A percentile compares a stretch with the other conserved stretches of the same genome.
Conservation (phyloP, 2,888 invertebrate species). For the Macrosoma leucophasiata region DNA sequence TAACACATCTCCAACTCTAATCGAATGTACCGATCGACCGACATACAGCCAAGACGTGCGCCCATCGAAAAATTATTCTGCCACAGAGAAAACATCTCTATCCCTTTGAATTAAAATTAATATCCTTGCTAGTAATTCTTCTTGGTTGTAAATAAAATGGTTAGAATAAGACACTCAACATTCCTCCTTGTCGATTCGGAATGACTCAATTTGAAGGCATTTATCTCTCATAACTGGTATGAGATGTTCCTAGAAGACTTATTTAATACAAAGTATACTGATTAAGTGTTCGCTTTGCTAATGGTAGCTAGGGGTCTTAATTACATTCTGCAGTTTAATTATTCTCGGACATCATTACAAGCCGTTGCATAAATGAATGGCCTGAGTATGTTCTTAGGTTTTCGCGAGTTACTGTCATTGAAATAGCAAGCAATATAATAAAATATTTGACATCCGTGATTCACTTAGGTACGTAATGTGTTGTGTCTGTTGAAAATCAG, state of each 20-base stretch:
- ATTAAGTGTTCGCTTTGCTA: background rate
- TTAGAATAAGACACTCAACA: constrained; percentile 36
- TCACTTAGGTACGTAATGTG: no score
- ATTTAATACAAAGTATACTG: constrained; percentile 6
- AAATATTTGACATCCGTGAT: no score
- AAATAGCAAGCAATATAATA: no score
- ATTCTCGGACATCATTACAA: no score
- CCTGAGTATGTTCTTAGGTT: no score
- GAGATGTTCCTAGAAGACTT: constrained; percentile 25
- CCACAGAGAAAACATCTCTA: constrained; percentile 27
- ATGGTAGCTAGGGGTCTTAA: no score
- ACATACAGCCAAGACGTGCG: constrained; percentile 20
- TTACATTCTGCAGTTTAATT: no score
- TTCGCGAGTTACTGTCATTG: no score
- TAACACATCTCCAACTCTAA: constrained; percentile 57
- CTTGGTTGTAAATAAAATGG: constrained; percentile 7
- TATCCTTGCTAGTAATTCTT: background rate
- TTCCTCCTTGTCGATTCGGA: constrained; percentile 49
- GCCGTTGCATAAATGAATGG: no score
- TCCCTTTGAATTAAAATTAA: constrained; percentile 21
- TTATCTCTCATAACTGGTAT: constrained; percentile 44
- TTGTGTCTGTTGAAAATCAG: no score
- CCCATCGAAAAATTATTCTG: constrained; percentile 2
- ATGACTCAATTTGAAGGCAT: constrained; percentile 61
- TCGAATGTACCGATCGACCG: constrained; percentile 49